These are phyloP conservation scores for Pempheris klunzingeri DNA, from an alignment of 2,797 vertebrate genomes.

Conservation along the genomic window DNA sequence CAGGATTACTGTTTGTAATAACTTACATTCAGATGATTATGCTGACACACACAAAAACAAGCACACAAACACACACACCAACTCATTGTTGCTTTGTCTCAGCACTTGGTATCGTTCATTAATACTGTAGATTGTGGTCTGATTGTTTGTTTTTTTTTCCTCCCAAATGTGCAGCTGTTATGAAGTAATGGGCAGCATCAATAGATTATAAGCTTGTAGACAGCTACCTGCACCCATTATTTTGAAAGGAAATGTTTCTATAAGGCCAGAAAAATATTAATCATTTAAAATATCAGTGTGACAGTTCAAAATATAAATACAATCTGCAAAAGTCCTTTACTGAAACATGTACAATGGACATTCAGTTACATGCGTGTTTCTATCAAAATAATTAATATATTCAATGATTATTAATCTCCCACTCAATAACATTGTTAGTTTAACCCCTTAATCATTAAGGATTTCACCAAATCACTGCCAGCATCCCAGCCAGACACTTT, in stretches of 20 bases:
- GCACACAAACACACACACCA: slow-evolving; percentile 23
- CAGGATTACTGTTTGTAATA: slow-evolving; percentile 75
- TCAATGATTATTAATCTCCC: slow-evolving; percentile 26
- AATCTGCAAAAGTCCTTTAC: slow-evolving; percentile 39
- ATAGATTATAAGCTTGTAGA: background rate
- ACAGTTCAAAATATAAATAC: slow-evolving; percentile 43
- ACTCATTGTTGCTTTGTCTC: slow-evolving; percentile 25
- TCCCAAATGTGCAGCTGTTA: slow-evolving; percentile 2
- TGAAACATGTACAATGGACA: slow-evolving; percentile 27
- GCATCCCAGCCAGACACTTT: slow-evolving; percentile 30
- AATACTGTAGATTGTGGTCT: slow-evolving; percentile 53
- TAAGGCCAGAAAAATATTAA: slow-evolving; percentile 28
- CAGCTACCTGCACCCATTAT: background rate
- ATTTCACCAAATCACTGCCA: slow-evolving; percentile 50
- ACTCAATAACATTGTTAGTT: slow-evolving; percentile 25
- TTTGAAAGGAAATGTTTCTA: slow-evolving; percentile 35
- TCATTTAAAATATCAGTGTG: slow-evolving; percentile 21
- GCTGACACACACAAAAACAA: slow-evolving; percentile 70
- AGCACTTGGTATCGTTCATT: slow-evolving; percentile 31
- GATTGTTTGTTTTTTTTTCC: background rate
- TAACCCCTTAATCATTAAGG: slow-evolving; percentile 53
- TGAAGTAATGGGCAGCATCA: slow-evolving; percentile 19
- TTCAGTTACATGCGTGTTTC: slow-evolving; percentile 24
- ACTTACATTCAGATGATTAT: slow-evolving; percentile 90
- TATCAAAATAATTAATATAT: slow-evolving; percentile 49